These are phyloP conservation scores for Xiphias gladius DNA, from an alignment of 2,113 vertebrate genomes.

Conservation along the genomic window DNA sequence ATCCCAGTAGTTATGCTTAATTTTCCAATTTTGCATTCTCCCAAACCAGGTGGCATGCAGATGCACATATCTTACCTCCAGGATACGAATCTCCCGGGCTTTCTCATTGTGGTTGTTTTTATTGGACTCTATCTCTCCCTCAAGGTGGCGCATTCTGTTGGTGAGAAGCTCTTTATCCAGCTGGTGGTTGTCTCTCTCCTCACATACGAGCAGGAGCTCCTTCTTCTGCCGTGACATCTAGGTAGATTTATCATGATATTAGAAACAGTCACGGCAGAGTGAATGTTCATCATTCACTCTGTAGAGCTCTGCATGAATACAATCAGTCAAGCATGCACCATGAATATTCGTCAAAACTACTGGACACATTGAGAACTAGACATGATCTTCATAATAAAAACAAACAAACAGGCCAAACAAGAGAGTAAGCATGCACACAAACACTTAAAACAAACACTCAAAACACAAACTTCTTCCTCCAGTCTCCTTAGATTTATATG, in stretches of 20 bases:
- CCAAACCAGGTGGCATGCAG: not conserved
- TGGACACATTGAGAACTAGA: constrained; percentile 21
- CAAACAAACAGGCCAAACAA: constrained; percentile 3
- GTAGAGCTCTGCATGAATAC: not conserved
- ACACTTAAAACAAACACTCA: constrained; percentile 27
- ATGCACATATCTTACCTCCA: constrained; percentile 86
- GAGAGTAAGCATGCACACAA: not conserved
- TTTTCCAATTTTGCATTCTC: constrained; percentile 2
- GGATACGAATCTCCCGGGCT: constrained; percentile 86
- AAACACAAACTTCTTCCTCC: constrained; percentile 91
- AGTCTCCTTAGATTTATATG: constrained; percentile 81
- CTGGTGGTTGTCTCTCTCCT: constrained; percentile 87
- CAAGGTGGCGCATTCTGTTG: constrained; percentile 90
- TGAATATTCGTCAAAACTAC: constrained; percentile 21
- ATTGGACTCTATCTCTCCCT: constrained; percentile 88
- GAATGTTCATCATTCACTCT: constrained; percentile 12
- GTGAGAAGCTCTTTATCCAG: constrained; percentile 92
- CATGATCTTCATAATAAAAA: constrained; percentile 33
- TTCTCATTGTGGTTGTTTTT: constrained; percentile 88
- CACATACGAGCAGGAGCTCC: constrained; percentile 86
- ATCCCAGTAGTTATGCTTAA: constrained; percentile 5
- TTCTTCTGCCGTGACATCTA: constrained; percentile 90
- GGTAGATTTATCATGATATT: constrained; percentile 8
- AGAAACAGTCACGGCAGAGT: constrained; percentile 22
- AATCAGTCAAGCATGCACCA: not conserved